A percentile compares a stretch with the other conserved stretches of the same genome.
Conservation (phyloP, 1,140 invertebrate genomes). For the Cydia fagiglandana region DNA sequence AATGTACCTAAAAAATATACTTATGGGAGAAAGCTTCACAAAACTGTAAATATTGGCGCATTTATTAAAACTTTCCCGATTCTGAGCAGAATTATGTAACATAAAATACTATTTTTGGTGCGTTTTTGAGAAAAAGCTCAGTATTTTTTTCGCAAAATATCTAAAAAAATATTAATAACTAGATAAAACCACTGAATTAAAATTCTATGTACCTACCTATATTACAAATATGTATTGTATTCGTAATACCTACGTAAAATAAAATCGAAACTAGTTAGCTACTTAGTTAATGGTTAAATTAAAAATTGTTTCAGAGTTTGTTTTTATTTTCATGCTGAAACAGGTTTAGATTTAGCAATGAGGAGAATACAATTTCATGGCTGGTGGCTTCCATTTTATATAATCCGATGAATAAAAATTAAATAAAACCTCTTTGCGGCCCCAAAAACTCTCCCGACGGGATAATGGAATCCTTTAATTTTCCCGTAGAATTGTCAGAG, state of each 20-base stretch:
- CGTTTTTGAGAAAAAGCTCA: too few relatives aligned
- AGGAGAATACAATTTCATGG: constrained; percentile 29
- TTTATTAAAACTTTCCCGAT: too few relatives aligned
- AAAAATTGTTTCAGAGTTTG: not conserved
- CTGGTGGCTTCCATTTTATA: constrained; percentile 29
- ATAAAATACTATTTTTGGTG: too few relatives aligned
- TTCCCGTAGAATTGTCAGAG: constrained; percentile 16
- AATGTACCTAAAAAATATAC: too few relatives aligned
- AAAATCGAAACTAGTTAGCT: not conserved
- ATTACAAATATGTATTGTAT: not conserved
- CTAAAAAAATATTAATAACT: too few relatives aligned
- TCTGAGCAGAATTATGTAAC: too few relatives aligned
- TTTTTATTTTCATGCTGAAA: not conserved
- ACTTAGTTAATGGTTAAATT: not conserved
- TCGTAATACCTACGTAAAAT: not conserved
- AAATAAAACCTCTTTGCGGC: constrained; percentile 18
- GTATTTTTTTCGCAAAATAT: too few relatives aligned
- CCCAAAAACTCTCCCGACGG: constrained; percentile 12
- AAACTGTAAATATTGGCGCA: too few relatives aligned
- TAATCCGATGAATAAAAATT: constrained; percentile 29
- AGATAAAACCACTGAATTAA: not conserved
- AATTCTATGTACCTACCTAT: not conserved
- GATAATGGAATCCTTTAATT: constrained; percentile 25
- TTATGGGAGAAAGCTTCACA: too few relatives aligned
- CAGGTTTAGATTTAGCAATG: constrained; percentile 7